Percentiles rank a stretch among this genome's conserved stretches.
phyloP scores from a whole-genome alignment of 92 coral and sea anemone genomes.

The Palythoa grandiflora region DNA sequence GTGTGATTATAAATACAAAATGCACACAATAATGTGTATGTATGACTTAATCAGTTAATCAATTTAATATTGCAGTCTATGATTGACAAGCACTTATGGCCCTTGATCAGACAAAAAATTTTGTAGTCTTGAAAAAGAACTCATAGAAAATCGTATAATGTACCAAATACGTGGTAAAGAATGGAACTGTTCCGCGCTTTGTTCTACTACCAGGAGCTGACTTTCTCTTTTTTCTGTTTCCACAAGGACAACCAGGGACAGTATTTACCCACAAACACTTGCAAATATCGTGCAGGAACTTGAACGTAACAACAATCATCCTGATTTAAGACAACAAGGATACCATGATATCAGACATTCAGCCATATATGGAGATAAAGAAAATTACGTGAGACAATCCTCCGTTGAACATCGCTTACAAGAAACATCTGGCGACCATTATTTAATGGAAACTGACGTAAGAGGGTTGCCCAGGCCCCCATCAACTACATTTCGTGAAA shows the following conservation, averaged over 20 bases:
- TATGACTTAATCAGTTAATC: too few relatives aligned
- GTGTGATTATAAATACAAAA: too few relatives aligned
- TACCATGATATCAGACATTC: constrained; percentile 17
- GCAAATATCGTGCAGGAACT: constrained; percentile 31
- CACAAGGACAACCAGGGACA: background rate
- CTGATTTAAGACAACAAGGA: background rate
- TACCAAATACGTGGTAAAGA: too few relatives aligned
- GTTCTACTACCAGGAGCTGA: background rate
- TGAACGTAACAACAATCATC: background rate
- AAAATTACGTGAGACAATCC: background rate
- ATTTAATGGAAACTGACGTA: background rate
- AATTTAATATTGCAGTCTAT: too few relatives aligned
- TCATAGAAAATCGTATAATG: too few relatives aligned
- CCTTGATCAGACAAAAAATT: too few relatives aligned
- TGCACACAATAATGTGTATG: too few relatives aligned
- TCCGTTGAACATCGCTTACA: background rate
- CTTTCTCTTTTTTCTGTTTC: background rate
- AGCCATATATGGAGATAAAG: background rate
- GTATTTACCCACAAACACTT: constrained; percentile 22
- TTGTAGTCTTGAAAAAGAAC: too few relatives aligned
- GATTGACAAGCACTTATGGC: too few relatives aligned
- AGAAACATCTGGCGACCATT: background rate
- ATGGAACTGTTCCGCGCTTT: too few relatives aligned
- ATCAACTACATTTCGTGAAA: background rate
- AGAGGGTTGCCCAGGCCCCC: background rate